phyloP scores from a whole-genome alignment of 2,797 vertebrate species.

The Euphonia xanthogaster region DNA sequence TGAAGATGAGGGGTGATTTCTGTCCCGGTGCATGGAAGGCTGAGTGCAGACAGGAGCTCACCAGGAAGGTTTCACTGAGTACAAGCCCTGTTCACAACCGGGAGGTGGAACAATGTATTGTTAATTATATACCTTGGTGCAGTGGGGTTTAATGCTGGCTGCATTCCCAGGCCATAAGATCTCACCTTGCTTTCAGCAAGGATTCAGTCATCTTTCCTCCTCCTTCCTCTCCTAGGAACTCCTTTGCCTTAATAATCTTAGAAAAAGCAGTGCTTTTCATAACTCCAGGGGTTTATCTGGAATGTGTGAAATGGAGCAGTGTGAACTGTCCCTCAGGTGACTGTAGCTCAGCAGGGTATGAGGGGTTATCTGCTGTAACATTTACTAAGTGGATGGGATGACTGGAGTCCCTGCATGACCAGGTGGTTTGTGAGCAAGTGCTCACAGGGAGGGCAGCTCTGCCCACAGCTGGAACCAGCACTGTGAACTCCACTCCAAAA shows the following conservation, averaged over 20 bases:
- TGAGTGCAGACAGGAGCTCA: background rate
- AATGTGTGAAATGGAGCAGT: background rate
- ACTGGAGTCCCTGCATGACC: too few relatives aligned
- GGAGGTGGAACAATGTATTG: rapidly evolving
- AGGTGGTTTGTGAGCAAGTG: background rate
- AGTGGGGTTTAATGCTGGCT: background rate
- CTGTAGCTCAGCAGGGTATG: background rate
- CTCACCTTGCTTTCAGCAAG: background rate
- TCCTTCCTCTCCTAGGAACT: background rate
- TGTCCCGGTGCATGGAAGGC: background rate
- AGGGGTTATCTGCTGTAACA: background rate
- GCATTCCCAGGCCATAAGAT: background rate
- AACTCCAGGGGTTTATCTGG: background rate
- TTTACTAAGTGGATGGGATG: too few relatives aligned
- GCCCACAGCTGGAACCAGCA: background rate
- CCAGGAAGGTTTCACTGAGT: background rate
- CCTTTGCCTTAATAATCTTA: background rate
- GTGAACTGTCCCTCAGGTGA: background rate
- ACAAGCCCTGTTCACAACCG: background rate
- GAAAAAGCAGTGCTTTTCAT: background rate
- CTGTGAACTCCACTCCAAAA: background rate
- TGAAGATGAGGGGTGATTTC: background rate
- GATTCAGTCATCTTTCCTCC: background rate
- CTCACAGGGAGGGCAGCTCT: background rate
- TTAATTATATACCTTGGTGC: background rate